Conservation (phyloP, 2,888 invertebrate species). For the Phalera bucephala region DNA sequence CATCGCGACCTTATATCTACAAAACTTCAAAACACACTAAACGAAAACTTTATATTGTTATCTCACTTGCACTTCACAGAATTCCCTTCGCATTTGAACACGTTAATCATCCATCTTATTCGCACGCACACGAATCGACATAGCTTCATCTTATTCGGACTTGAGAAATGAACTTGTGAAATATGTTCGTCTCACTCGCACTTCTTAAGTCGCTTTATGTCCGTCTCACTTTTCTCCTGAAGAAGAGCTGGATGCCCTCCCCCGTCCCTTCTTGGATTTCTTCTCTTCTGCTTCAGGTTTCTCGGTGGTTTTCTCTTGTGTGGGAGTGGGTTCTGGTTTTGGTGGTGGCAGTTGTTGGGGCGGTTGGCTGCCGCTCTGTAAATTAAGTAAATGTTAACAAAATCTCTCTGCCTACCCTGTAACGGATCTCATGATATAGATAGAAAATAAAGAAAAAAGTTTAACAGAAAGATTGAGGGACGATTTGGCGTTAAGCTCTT, state of each 20-base stretch:
- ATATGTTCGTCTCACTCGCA: slow-evolving; percentile 18
- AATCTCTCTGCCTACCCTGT: no score
- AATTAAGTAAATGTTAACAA: slow-evolving; percentile 1
- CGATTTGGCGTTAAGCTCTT: no score
- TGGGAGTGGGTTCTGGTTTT: slow-evolving; percentile 37
- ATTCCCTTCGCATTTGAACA: no score
- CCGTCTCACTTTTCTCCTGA: slow-evolving; percentile 67
- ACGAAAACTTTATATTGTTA: neutral
- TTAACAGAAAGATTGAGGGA: no score
- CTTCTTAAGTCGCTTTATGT: slow-evolving; percentile 9
- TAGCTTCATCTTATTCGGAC: no score
- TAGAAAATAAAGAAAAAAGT: no score
- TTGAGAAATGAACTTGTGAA: neutral
- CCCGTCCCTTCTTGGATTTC: slow-evolving; percentile 60
- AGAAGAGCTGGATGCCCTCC: slow-evolving; percentile 71
- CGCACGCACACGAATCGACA: no score
- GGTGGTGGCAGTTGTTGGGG: slow-evolving; percentile 39
- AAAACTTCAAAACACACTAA: neutral
- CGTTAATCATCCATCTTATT: no score
- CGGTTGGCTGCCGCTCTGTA: slow-evolving; percentile 50
- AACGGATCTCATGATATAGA: no score
- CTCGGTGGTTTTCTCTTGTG: slow-evolving; percentile 40
- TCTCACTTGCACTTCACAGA: neutral
- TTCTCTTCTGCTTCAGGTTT: slow-evolving; percentile 58
- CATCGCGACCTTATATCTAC: neutral